These are phyloP conservation scores for Lepidocyrtoides sp. DNA, from an alignment of 2,888 invertebrate genomes.

Conservation along the genomic window DNA sequence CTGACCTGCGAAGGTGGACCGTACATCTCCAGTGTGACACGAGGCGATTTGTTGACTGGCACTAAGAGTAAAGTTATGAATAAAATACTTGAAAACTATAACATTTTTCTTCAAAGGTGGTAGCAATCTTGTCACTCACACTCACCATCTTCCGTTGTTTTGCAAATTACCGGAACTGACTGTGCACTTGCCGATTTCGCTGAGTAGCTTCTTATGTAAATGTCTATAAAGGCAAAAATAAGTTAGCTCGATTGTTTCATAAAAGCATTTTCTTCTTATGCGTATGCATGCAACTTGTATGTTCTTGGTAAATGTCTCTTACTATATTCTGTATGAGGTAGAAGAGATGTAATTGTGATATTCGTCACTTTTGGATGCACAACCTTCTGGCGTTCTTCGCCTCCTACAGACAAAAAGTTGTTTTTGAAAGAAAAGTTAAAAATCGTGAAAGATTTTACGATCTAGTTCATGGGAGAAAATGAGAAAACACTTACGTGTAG, in stretches of 20 bases:
- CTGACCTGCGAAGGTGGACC: constrained; percentile 80
- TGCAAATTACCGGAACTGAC: constrained; percentile 75
- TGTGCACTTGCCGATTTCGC: constrained; percentile 81
- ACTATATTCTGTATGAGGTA: constrained; percentile 83
- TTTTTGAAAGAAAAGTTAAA: too few relatives aligned
- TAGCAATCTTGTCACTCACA: background rate
- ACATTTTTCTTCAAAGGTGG: background rate
- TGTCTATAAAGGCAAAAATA: constrained; percentile 52
- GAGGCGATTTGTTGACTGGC: constrained; percentile 74
- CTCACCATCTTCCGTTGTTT: constrained; percentile 81
- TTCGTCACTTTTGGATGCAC: constrained; percentile 67
- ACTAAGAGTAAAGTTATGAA: constrained; percentile 58
- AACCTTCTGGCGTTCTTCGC: constrained; percentile 82
- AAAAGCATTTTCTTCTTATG: too few relatives aligned
- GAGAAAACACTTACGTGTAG: constrained; percentile 71
- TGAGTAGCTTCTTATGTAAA: constrained; percentile 83
- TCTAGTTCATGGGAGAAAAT: too few relatives aligned
- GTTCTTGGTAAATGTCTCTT: background rate
- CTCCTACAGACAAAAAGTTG: constrained; percentile 71
- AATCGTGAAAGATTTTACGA: too few relatives aligned
- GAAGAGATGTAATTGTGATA: constrained; percentile 75
- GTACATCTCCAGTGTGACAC: constrained; percentile 70
- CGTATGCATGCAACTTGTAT: background rate
- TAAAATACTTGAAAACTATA: background rate
- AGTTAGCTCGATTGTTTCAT: background rate